Conservation (phyloP, 2,888 invertebrate species). For the Sussaba pulchella region DNA sequence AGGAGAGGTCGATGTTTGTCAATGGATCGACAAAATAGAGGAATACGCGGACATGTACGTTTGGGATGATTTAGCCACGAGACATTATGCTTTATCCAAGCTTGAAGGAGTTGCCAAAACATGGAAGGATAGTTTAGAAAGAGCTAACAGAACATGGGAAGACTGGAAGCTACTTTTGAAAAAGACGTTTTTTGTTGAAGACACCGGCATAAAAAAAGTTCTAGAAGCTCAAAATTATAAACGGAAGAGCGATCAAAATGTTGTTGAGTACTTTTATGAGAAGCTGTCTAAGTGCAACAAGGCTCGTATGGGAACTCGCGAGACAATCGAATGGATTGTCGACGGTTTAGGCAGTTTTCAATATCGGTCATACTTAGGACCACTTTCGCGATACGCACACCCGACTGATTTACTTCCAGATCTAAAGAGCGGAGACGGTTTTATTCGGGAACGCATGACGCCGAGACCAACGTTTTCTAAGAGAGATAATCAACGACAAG, state of each 20-base stretch:
- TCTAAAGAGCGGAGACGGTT: slow-evolving; percentile 59
- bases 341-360: slow-evolving; percentile 60
- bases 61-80: slow-evolving; percentile 68
- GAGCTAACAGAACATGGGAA: slow-evolving; percentile 42
- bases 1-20: slow-evolving; percentile 54
- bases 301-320: slow-evolving; percentile 60
- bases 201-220: neutral
- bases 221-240: slow-evolving; percentile 15
- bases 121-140: slow-evolving; percentile 68
- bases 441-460: slow-evolving; percentile 15
- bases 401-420: slow-evolving; percentile 64
- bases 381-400: slow-evolving; percentile 61
- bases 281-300: slow-evolving; percentile 67
- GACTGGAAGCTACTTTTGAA: slow-evolving; percentile 47
- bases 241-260: slow-evolving; percentile 58
- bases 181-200: neutral
- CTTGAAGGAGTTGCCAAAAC: slow-evolving; percentile 69
- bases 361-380: too few relatives aligned
- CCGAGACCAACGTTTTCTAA: slow-evolving; percentile 2
- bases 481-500: slow-evolving; percentile 8
- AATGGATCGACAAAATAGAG: slow-evolving; percentile 70
- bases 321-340: slow-evolving; percentile 69
- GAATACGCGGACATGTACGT: slow-evolving; percentile 68
- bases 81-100: slow-evolving; percentile 68
- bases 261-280: slow-evolving; percentile 69